Evolutionary conservation across 2,888 invertebrate species (phyloP), one percentile per base, ranked within the genome.

Genomic region (Platynereis dumerilii): DNA sequence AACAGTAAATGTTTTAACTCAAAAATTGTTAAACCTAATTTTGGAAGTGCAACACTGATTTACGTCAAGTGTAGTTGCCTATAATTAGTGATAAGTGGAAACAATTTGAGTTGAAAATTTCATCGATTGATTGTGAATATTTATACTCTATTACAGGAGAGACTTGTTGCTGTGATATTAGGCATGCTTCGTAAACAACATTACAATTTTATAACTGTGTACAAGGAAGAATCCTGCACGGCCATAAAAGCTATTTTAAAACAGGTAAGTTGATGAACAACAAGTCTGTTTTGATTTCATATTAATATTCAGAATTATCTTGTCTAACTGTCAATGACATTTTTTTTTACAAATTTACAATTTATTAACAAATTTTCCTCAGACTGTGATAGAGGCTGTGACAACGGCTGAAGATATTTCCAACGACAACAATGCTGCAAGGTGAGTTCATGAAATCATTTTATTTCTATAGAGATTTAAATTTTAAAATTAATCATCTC

Each of bases 201-300:
- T 83, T 91, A 92, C 80, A 89, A 92, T 70, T 97, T 98, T 84
- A 88, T 97, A 65, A 93, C 85, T 59, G 80, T 86, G 15, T 84
- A 87, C 64, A 78, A 82, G 85, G 91, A 92, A 76, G 97, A 98
- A 86, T 91, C 94, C 26, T 91, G 92, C 74, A 92, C 92, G 53
- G 91, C 94, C 12, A 90, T 95, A 63, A 92, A 94, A 82, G 90
- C 95, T 39, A 89, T 92, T 58, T 90, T 96, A 22, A 96, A 96
- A 83, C 94, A 95, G 85, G 88, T 82, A 17, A 24, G 2, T 56
- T n/a, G 17, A n/a, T 10, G 22, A 17, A n/a, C 22, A 29, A 20
- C 10, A 26, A 12, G 17, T 7, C 27, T 42, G 42, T 28, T 7
- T 12, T 39, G 27, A 58, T 58, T 5, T 3, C 24, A 17, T 27